Evolutionary conservation across 2,888 invertebrate species (phyloP), one percentile per base, ranked within the genome.

Genomic region (Erebia palarica): DNA sequence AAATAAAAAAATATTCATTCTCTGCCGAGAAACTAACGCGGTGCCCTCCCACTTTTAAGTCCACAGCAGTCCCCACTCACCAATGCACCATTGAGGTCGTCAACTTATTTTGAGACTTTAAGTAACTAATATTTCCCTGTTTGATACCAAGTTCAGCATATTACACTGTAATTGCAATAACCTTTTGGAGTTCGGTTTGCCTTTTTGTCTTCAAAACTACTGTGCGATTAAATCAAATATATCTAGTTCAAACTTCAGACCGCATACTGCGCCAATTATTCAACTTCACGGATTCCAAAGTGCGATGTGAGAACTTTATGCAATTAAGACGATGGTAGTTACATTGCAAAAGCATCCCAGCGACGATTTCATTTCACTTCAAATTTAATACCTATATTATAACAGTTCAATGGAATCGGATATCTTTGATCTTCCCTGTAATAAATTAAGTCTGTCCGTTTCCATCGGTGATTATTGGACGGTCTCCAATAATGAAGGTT

Each of bases 401-500:
- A 57, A 69, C 49, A 66, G 61, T 65, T 66, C 65, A 65, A 44
- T 58, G n/a, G 61, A 65, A 47, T 49, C 61, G 63, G 57, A 49
- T 68, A 72, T 69, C 68, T 68, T 64, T 72, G 68, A 70, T 74
- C 70, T 69, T 47, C 49, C 55, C 51, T 57, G 68, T 69, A 71
- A 73, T 75, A 73, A 75, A 74, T 74, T 71, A 69, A 67, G 49
- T 64, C 63, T n/a, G 49, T 68, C 65, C 36, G 69, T 71, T 75
- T 69, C 74, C 51, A 60, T 57, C 63, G 65, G 59, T 51, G 57
- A 65, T 70, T 68, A 74, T 69, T 70, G 68, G 63, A 73, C 59
- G 69, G 61, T 59, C 64, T 74, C 68, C 65, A 70, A 65, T 70
- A 68, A 66, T 42, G 49, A 69, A 64, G 14, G 36, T 63, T 71